Conservation (phyloP, 1,140 invertebrate genomes). For the Tetraneura akinire region DNA sequence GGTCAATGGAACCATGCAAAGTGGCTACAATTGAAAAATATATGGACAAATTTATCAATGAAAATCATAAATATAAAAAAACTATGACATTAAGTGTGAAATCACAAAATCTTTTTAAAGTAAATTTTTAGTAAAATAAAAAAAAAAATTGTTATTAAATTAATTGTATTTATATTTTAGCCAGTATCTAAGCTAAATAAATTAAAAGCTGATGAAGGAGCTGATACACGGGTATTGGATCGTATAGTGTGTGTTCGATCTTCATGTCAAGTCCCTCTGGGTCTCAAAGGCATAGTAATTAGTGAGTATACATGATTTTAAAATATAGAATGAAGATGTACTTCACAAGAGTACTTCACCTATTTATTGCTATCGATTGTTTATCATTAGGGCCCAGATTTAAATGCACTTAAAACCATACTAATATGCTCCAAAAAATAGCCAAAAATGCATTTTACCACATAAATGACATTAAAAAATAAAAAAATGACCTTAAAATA, state of each 20-base stretch:
- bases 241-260: slow-evolving; percentile 77
- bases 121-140: neutral
- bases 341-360: too few relatives aligned
- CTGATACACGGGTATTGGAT: slow-evolving; percentile 74
- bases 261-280: slow-evolving; percentile 76
- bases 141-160: neutral
- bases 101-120: slow-evolving; percentile 60
- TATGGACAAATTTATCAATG: slow-evolving; percentile 33
- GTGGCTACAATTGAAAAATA: slow-evolving; percentile 35
- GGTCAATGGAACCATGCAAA: slow-evolving; percentile 49
- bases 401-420: too few relatives aligned
- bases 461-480: too few relatives aligned
- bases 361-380: too few relatives aligned
- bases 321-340: too few relatives aligned
- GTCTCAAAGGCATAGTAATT: slow-evolving; percentile 79
- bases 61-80: slow-evolving; percentile 49
- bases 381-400: too few relatives aligned
- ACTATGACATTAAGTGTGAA: slow-evolving; percentile 74
- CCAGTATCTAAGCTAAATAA: slow-evolving; percentile 58
- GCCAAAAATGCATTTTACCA: too few relatives aligned
- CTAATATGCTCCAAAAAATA: too few relatives aligned
- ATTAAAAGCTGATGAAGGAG: slow-evolving; percentile 67
- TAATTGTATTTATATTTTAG: slow-evolving; percentile 20
- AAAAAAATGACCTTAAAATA: too few relatives aligned
- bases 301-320: slow-evolving; percentile 59